phyloP scores from a whole-genome alignment of 2,113 vertebrate genomes.

The Oryzias javanicus region DNA sequence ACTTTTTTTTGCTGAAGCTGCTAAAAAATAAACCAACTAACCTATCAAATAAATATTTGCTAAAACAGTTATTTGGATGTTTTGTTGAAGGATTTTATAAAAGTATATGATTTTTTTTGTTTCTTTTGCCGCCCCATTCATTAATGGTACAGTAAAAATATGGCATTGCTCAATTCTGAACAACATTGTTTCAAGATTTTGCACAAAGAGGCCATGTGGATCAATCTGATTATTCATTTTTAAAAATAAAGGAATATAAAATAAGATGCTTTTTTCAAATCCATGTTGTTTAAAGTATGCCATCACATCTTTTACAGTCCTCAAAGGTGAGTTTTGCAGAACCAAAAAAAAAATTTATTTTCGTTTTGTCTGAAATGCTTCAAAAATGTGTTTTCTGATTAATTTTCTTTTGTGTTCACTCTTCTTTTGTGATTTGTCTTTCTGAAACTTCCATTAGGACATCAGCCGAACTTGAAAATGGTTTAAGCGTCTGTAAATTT shows the following conservation, averaged over 20 bases:
- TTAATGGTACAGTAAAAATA: neutral
- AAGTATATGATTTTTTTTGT: no score
- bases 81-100: no score
- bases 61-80: no score
- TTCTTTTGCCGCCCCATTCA: no score
- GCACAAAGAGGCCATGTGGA: neutral
- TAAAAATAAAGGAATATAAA: neutral
- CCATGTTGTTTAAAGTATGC: neutral
- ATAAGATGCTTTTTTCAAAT: conserved; percentile 15
- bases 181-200: neutral
- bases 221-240: conserved; percentile 6
- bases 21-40: no score
- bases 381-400: neutral
- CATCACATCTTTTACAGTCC: neutral
- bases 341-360: neutral
- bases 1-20: no score
- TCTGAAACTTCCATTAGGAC: neutral
- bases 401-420: neutral
- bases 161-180: neutral
- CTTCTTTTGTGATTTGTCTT: neutral
- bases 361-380: neutral
- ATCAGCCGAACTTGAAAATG: neutral
- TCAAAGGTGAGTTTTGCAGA: conserved; percentile 4
- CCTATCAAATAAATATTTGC: no score
- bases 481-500: neutral